Evolutionary conservation across 2,797 vertebrate species (phyloP).

Genomic region (Enteromius argenteus): DNA sequence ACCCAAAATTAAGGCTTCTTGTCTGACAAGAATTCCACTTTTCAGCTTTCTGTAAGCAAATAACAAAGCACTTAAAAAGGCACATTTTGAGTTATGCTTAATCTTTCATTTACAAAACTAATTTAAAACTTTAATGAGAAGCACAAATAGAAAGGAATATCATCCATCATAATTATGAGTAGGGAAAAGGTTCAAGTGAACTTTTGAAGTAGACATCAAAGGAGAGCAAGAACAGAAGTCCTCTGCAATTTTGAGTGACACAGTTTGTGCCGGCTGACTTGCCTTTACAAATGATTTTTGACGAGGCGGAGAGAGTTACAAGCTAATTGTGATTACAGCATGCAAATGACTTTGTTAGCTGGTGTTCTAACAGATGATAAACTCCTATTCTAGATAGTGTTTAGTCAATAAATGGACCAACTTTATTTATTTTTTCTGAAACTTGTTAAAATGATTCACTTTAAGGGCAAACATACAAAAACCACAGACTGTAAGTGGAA

Average conservation of each 20-base stretch:
- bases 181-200: neutral
- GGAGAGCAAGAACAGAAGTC: neutral
- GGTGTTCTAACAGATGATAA: neutral
- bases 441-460: neutral
- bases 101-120: neutral
- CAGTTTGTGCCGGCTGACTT: slow-evolving; percentile 3
- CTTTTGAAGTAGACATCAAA: neutral
- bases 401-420: neutral
- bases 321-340: slow-evolving; percentile 23
- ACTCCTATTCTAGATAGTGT: neutral
- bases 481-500: neutral
- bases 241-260: slow-evolving; percentile 4
- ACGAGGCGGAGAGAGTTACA: neutral
- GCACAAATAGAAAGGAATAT: neutral
- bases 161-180: slow-evolving; percentile 8
- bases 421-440: neutral
- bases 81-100: neutral
- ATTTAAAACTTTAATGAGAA: neutral
- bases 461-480: neutral
- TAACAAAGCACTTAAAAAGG: neutral
- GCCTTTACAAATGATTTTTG: neutral
- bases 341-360: slow-evolving; percentile 9
- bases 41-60: neutral
- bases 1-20: neutral
- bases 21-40: neutral